Evolutionary conservation across 2,888 invertebrate genomes (phyloP).

Genomic region (Stegophylla sp.): DNA sequence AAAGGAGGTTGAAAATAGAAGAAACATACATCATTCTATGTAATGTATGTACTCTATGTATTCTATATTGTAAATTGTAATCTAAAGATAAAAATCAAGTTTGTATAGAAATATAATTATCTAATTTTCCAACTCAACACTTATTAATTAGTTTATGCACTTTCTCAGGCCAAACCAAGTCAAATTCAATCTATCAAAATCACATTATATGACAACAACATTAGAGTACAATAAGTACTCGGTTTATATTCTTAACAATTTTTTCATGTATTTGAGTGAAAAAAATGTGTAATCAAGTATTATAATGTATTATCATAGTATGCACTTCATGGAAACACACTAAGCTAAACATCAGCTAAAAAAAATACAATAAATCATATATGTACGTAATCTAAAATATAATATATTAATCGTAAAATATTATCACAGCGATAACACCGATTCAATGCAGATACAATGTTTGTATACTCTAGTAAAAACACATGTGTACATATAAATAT

Average conservation of each 20-base stretch:
- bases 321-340: background rate
- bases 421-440: conserved; percentile 44
- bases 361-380: background rate
- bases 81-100: too few relatives aligned
- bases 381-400: conserved; percentile 19
- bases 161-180: too few relatives aligned
- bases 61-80: too few relatives aligned
- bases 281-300: background rate
- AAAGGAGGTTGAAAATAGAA: too few relatives aligned
- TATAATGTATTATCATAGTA: background rate
- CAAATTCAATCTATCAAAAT: too few relatives aligned
- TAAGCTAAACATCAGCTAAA: background rate
- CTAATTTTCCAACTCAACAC: too few relatives aligned
- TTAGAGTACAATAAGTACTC: background rate
- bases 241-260: background rate
- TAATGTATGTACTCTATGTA: too few relatives aligned
- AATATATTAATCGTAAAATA: conserved; percentile 31
- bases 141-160: too few relatives aligned
- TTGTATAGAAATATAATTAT: too few relatives aligned
- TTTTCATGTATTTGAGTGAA: conserved; percentile 19
- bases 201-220: too few relatives aligned
- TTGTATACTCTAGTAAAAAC: background rate
- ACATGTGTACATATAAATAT: background rate
- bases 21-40: too few relatives aligned
- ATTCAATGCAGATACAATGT: conserved; percentile 9